Conservation (phyloP, 2,797 vertebrate genomes). For the Smutsia gigantea region DNA sequence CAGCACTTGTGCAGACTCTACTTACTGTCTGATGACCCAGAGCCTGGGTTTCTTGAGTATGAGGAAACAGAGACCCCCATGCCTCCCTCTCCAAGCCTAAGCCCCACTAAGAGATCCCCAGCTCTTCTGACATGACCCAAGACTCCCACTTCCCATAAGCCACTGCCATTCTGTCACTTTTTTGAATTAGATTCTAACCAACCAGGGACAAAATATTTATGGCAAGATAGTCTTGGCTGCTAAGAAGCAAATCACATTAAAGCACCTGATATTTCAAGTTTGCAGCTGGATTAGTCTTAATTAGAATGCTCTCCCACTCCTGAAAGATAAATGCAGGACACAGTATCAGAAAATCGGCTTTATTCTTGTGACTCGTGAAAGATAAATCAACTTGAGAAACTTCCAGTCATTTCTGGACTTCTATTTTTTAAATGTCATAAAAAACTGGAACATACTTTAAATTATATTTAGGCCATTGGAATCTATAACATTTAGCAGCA, state of each 20-base stretch:
- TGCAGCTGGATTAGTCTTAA: conserved; percentile 32
- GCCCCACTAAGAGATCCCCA: neutral
- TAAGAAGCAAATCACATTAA: conserved; percentile 62
- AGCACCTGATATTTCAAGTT: conserved; percentile 62
- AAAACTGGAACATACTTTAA: conserved; percentile 43
- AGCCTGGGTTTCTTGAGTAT: neutral
- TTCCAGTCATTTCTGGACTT: conserved; percentile 36
- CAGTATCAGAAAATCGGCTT: neutral
- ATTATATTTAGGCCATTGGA: conserved; percentile 25
- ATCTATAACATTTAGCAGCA: conserved; percentile 25
- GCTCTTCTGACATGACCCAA: neutral
- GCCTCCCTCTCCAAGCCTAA: neutral
- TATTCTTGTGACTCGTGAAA: neutral
- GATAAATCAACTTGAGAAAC: conserved; percentile 61
- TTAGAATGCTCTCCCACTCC: conserved; percentile 35
- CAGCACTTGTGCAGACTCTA: fast-evolving
- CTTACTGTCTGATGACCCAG: neutral
- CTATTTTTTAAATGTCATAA: conserved; percentile 62
- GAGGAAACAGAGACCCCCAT: neutral
- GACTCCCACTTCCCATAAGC: neutral
- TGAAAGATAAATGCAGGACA: conserved; percentile 54
- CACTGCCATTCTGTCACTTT: neutral
- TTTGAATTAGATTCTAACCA: conserved; percentile 51
- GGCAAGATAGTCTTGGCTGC: neutral
- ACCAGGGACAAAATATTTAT: conserved; percentile 55